Conservation (phyloP, 2,113 vertebrate genomes). For the Chaetorhynchus papuensis region DNA sequence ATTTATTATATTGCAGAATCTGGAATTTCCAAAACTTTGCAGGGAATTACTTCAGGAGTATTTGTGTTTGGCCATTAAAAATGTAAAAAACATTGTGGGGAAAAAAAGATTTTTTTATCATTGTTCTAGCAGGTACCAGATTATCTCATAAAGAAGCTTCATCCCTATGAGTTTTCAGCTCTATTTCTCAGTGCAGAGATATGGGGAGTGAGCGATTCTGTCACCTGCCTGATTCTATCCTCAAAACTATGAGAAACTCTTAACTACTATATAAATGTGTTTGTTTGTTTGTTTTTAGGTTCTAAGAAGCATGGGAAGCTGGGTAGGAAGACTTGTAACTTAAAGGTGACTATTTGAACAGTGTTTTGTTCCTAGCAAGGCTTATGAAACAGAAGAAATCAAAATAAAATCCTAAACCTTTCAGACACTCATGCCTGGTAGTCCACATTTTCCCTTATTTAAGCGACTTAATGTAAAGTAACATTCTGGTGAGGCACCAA, state of each 20-base stretch:
- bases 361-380: not conserved
- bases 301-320: conserved; percentile 21
- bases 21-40: not conserved
- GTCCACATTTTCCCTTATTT: not conserved
- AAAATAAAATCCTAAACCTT: not conserved
- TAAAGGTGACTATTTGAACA: not conserved
- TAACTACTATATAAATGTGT: not conserved
- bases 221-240: not conserved
- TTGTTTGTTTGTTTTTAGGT: not conserved
- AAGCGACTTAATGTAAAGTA: not conserved
- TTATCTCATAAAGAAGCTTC: not conserved
- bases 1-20: not conserved
- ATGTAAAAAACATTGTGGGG: not conserved
- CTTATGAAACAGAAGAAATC: not conserved
- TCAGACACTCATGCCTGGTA: not conserved
- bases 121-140: not conserved
- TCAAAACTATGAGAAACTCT: not conserved
- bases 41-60: not conserved
- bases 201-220: not conserved
- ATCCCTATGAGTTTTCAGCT: not conserved
- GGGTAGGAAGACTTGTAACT: not conserved
- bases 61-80: not conserved
- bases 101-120: not conserved
- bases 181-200: not conserved
- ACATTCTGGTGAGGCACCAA: not conserved